Conservation (phyloP, 2,888 invertebrate species). For the Augochlorella aurata region DNA sequence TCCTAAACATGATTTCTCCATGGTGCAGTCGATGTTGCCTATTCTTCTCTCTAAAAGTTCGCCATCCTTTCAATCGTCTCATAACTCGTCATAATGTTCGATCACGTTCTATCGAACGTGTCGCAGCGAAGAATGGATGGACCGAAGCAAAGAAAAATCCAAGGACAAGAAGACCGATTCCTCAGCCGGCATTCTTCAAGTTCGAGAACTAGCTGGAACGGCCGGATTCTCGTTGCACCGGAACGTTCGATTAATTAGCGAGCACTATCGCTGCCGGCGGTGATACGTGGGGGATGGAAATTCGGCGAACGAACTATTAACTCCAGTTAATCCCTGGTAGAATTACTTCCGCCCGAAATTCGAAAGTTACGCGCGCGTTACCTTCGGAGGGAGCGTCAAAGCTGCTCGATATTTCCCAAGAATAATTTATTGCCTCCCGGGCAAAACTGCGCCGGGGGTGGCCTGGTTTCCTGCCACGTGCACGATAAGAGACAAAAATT, state of each 20-base stretch:
- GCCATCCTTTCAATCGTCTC: too few relatives aligned
- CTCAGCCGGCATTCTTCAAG: not conserved
- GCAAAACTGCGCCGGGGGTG: conserved; percentile 50
- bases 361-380: conserved; percentile 42
- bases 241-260: conserved; percentile 31
- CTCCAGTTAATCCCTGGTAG: conserved; percentile 49
- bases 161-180: not conserved
- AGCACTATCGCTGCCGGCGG: not conserved
- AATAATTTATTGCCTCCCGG: conserved; percentile 65
- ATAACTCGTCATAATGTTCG: not conserved
- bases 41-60: too few relatives aligned
- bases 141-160: not conserved
- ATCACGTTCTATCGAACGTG: not conserved
- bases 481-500: conserved; percentile 67
- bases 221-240: not conserved
- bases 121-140: not conserved
- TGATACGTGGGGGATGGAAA: conserved; percentile 21
- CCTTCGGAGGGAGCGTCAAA: conserved; percentile 34
- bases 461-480: conserved; percentile 49
- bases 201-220: not conserved
- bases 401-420: conserved; percentile 61
- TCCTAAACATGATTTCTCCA: too few relatives aligned
- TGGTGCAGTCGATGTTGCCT: too few relatives aligned
- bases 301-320: conserved; percentile 44
- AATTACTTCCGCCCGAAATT: conserved; percentile 48